Evolutionary conservation across 64 coral and sea anemone species (phyloP).

Genomic region (Stichodactyla helianthus): DNA sequence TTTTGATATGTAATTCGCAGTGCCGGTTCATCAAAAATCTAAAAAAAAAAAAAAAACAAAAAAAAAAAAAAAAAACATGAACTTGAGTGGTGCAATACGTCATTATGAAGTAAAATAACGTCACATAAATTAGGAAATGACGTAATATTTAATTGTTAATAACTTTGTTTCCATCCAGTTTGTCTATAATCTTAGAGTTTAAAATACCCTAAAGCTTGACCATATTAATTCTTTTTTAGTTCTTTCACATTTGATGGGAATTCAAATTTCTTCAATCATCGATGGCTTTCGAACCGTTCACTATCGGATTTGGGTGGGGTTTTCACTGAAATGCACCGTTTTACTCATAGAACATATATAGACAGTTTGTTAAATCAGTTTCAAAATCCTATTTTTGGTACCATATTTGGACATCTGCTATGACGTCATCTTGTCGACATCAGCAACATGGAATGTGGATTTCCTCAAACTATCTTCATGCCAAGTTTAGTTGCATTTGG

Average conservation of each 20-base stretch:
- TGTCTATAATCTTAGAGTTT: neutral
- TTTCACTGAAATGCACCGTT: neutral
- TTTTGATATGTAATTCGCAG: no score
- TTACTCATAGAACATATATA: neutral
- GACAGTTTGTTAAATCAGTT: no score
- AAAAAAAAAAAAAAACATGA: no score
- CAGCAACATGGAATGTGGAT: no score
- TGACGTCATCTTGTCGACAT: neutral
- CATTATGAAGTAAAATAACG: no score
- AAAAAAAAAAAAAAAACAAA: no score
- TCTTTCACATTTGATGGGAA: neutral
- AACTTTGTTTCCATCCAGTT: neutral
- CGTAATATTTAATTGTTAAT: neutral
- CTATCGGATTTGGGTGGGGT: neutral
- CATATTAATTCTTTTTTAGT: neutral
- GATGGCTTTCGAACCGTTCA: neutral
- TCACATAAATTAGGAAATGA: no score
- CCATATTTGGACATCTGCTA: neutral
- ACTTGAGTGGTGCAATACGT: no score
- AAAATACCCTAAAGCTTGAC: neutral
- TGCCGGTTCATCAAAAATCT: no score
- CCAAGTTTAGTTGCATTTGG: no score
- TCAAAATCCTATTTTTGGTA: no score
- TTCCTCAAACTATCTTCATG: no score
- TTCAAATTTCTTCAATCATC: neutral